Base-by-base conservation (phyloP, 2,888 invertebrate species). In the Agrilus cyanescens region DNA sequence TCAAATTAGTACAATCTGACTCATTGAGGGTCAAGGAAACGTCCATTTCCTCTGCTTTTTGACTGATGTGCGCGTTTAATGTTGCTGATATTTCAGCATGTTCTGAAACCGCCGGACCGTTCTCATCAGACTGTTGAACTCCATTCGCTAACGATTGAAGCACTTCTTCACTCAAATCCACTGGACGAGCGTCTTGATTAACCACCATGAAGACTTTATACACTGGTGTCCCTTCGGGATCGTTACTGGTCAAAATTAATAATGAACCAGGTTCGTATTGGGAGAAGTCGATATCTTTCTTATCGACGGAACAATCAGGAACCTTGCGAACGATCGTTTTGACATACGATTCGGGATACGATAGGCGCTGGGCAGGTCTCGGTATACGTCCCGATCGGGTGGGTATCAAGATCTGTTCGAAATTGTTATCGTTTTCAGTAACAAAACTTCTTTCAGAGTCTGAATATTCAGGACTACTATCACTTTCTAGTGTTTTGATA, bases 151-250 rank as follows among this genome's bases (percentile, higher is more conserved):
- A 10, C 3, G 25, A 25, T 13, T 29, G 15, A n/a, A 25, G 29
- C 13, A 42, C 31, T 18, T 37, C 37, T 42, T 29, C 10, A n/a
- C 15, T 14, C 32, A 32, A 37, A 15, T 13, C 32, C 30, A 34
- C 13, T 12, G 34, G n/a, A 10, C 5, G 18, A 10, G 15, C 25
- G 4, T 40, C 25, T 16, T 32, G 18, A n/a, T 37, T 33, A 12
- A 15, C 13, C 7, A 71, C 69, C 67, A 73, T 69, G 45, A 66
- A 73, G 41, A 72, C 68, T 54, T 71, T 68, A 33, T 68, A 60
- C n/a, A 66, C 57, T 43, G 70, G 63, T 61, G 73, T 55, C 42
- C 68, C 54, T 54, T 69, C 20, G 1, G 55, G 45, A 53, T 71
- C 53, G 57, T 64, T 55, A 58, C 61, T 59, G 43, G 70, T 51